A percentile compares a stretch with the other conserved stretches of the same genome.
These are phyloP conservation scores for Eumacrocentrus americanus DNA, from an alignment of 2,888 invertebrate genomes.

Conservation along the genomic window DNA sequence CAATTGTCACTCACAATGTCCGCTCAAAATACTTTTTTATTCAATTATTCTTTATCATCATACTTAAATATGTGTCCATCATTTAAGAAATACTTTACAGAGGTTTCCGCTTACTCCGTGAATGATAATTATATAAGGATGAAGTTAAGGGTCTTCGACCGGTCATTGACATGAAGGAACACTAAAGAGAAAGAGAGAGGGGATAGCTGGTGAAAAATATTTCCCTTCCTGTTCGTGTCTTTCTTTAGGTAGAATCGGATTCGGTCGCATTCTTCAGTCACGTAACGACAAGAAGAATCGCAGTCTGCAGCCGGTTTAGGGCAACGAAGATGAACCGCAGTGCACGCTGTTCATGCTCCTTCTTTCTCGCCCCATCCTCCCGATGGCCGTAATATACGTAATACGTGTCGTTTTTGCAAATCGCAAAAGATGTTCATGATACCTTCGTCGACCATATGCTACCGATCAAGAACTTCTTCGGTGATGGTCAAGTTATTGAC, in stretches of 20 bases:
- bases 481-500: too few species aligned
- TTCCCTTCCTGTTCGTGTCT: conserved; percentile 4
- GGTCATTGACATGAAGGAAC: conserved; percentile 11
- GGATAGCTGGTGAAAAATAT: conserved; percentile 20
- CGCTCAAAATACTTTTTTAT: conserved; percentile 36
- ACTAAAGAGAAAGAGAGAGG: too few species aligned
- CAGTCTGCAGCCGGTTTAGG: conserved; percentile 23
- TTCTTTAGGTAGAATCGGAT: conserved; percentile 23
- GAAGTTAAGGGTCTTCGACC: conserved; percentile 11
- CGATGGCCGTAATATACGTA: conserved; percentile 19
- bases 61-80: neutral
- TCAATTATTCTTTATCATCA: neutral
- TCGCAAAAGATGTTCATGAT: conserved; percentile 10
- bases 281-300: conserved; percentile 21
- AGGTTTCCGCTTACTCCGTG: neutral
- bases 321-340: conserved; percentile 13
- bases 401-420: conserved; percentile 22
- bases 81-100: neutral
- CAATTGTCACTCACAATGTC: conserved; percentile 32
- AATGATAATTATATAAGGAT: conserved; percentile 1
- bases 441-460: conserved; percentile 21
- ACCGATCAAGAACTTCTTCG: neutral
- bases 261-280: conserved; percentile 21
- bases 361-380: neutral
- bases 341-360: neutral